A percentile compares a stretch with the other conserved stretches of the same genome.
Conservation (phyloP, 2,888 invertebrate species). For the Polyommatus icarus region DNA sequence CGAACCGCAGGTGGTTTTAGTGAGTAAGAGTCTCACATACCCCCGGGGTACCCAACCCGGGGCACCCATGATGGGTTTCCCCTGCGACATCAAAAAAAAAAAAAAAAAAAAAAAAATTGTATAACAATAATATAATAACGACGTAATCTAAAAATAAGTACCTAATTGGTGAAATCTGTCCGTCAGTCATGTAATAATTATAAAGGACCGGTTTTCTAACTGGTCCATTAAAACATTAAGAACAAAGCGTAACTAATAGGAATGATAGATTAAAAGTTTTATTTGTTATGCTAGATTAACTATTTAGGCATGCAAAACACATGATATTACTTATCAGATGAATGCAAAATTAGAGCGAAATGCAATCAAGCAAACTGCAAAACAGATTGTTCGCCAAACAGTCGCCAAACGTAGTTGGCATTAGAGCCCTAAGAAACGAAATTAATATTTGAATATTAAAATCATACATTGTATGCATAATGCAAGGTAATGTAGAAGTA, state of each 20-base stretch:
- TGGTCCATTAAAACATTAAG: background rate
- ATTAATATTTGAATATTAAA: background rate
- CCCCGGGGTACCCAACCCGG: too few species aligned
- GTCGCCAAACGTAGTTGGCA: background rate
- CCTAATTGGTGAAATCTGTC: slow-evolving; percentile 6
- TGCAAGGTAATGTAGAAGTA: background rate
- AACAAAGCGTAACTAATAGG: background rate
- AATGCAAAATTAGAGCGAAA: background rate
- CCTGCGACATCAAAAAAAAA: too few species aligned
- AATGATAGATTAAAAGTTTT: background rate
- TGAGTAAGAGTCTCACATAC: too few species aligned
- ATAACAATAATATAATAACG: background rate
- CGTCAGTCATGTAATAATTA: background rate
- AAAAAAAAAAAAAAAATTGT: too few species aligned
- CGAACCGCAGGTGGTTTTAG: too few species aligned
- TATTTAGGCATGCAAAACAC: background rate
- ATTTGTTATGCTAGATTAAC: background rate
- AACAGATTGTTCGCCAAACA: background rate
- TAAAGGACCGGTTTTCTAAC: background rate
- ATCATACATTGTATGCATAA: background rate
- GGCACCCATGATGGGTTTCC: too few species aligned
- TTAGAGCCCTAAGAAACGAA: background rate
- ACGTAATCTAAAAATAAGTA: background rate
- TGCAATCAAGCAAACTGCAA: background rate
- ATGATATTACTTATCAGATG: background rate